phyloP scores from a whole-genome alignment of 2,888 invertebrate genomes.

The Agrochola circellaris region DNA sequence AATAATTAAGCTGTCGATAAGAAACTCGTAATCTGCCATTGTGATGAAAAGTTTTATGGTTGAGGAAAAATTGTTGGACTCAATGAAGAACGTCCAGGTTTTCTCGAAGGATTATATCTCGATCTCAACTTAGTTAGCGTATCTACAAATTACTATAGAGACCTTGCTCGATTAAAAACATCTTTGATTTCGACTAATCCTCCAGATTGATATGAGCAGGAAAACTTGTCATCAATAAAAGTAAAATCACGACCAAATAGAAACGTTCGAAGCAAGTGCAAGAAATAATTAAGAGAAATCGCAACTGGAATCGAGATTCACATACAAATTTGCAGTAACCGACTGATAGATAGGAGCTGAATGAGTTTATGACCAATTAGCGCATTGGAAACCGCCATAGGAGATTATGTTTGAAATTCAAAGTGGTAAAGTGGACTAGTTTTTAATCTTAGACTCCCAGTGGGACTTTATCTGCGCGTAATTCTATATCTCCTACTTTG shows the following conservation, averaged over 20 bases:
- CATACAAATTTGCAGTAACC: constrained; percentile 55
- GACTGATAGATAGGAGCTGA: constrained; percentile 46
- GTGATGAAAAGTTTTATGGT: neutral
- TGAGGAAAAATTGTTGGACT: neutral
- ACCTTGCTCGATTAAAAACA: neutral
- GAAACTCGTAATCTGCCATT: neutral
- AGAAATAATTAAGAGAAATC: constrained; percentile 57
- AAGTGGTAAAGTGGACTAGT: constrained; percentile 73
- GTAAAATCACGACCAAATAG: constrained; percentile 19
- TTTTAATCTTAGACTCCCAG: constrained; percentile 70
- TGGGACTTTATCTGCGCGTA: constrained; percentile 63
- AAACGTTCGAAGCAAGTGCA: constrained; percentile 34
- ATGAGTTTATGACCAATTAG: constrained; percentile 68
- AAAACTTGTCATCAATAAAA: constrained; percentile 10
- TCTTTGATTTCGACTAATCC: neutral
- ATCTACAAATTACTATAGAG: neutral
- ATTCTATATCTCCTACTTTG: constrained; percentile 67
- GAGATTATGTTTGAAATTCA: constrained; percentile 61
- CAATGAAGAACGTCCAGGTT: neutral
- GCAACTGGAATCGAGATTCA: constrained; percentile 43
- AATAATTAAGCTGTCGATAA: constrained; percentile 13
- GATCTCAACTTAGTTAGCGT: neutral
- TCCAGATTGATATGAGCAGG: neutral
- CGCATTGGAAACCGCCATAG: constrained; percentile 56
- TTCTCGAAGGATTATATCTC: neutral